phyloP scores from a whole-genome alignment of 2,797 vertebrate species.

The Perdix hodgsoniae region DNA sequence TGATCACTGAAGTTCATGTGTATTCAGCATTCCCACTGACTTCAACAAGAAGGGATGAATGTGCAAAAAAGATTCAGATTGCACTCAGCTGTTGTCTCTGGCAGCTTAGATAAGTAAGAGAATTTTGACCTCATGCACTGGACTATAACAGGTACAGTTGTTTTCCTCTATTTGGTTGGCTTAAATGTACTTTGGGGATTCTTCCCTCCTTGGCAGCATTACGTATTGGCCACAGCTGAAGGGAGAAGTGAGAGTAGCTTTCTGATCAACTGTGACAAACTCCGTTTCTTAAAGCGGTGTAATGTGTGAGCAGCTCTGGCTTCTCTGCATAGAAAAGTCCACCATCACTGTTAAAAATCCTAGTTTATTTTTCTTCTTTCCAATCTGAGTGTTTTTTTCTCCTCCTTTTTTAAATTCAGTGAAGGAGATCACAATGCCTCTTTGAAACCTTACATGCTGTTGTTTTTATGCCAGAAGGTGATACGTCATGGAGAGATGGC shows the following conservation, averaged over 20 bases:
- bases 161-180: background rate
- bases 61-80: background rate
- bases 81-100: background rate
- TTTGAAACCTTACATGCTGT: conserved; percentile 50
- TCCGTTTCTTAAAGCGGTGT: background rate
- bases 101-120: background rate
- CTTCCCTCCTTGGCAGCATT: background rate
- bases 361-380: background rate
- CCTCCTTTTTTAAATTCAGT: background rate
- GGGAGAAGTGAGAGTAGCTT: conserved; percentile 3
- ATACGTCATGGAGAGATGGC: conserved; percentile 84
- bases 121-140: background rate
- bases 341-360: background rate
- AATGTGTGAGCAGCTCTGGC: background rate
- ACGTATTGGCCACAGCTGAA: background rate
- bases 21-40: conserved; percentile 11
- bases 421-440: conserved; percentile 2
- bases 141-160: background rate
- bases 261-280: conserved; percentile 38
- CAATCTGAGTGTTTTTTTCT: background rate
- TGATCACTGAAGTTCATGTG: conserved; percentile 53
- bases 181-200: background rate
- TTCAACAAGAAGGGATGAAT: conserved; percentile 12
- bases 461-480: conserved; percentile 74
- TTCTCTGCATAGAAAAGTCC: background rate